phyloP scores from a whole-genome alignment of 1,140 invertebrate genomes.

The Drosophila erecta region DNA sequence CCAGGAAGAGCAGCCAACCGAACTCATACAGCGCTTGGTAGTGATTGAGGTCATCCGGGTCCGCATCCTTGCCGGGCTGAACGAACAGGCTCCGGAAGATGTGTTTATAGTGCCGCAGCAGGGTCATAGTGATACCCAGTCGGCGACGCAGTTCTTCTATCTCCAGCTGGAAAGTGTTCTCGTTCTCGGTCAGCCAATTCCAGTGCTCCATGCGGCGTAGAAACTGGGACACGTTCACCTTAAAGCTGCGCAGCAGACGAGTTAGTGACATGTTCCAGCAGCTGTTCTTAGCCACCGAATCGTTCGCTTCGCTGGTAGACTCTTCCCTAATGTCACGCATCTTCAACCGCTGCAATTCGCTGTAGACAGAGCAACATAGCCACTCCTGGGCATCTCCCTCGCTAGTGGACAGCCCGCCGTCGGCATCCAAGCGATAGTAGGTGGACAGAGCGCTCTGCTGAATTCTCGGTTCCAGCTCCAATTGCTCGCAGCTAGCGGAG shows the following conservation, averaged over 20 bases:
- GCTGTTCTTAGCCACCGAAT: not conserved
- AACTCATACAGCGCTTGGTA: slow-evolving; percentile 91
- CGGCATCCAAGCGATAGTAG: slow-evolving; percentile 33
- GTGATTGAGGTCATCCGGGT: slow-evolving; percentile 15
- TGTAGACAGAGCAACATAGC: slow-evolving; percentile 64
- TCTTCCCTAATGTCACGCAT: slow-evolving; percentile 48
- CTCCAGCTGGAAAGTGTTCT: slow-evolving; percentile 92
- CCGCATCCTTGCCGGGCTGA: slow-evolving; percentile 81
- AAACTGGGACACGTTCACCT: slow-evolving; percentile 96
- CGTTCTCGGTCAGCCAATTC: slow-evolving; percentile 96
- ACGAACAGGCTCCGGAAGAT: slow-evolving; percentile 94
- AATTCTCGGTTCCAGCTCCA: slow-evolving; percentile 39
- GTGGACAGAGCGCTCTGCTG: slow-evolving; percentile 34
- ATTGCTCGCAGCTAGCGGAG: slow-evolving; percentile 28
- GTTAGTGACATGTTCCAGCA: slow-evolving; percentile 71
- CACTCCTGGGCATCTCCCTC: slow-evolving; percentile 51
- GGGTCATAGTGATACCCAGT: slow-evolving; percentile 96
- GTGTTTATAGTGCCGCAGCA: slow-evolving; percentile 96
- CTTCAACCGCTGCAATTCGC: slow-evolving; percentile 53
- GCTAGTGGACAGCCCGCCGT: slow-evolving; percentile 30
- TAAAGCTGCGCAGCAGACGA: slow-evolving; percentile 91
- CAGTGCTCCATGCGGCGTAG: slow-evolving; percentile 98
- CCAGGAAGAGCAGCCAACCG: slow-evolving; percentile 96
- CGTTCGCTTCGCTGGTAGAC: not conserved
- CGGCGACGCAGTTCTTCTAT: slow-evolving; percentile 94